These are phyloP conservation scores for Ectemnius cavifrons DNA, from an alignment of 2,888 invertebrate genomes.

Conservation along the genomic window DNA sequence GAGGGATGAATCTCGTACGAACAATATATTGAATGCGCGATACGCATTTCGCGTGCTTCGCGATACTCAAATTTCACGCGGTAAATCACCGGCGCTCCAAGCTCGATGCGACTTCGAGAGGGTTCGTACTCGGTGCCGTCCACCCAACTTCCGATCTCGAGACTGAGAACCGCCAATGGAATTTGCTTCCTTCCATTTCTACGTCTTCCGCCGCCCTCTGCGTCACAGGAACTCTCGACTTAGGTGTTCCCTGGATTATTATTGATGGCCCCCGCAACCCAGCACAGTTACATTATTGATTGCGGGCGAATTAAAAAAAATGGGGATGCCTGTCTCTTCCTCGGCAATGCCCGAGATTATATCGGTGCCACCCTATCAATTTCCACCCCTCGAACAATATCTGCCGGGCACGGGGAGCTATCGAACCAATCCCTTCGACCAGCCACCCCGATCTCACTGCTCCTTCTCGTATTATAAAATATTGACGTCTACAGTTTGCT, in stretches of 20 bases:
- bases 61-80: conserved; percentile 63
- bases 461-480: conserved; percentile 69
- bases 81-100: conserved; percentile 55
- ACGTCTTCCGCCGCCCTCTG: too few species aligned
- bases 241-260: too few species aligned
- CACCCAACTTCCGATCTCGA: conserved; percentile 34
- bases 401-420: conserved; percentile 46
- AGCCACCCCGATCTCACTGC: conserved; percentile 47
- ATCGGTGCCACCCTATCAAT: conserved; percentile 53
- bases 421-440: conserved; percentile 33
- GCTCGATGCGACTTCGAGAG: conserved; percentile 43
- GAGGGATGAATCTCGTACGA: conserved; percentile 41
- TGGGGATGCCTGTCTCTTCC: conserved; percentile 26
- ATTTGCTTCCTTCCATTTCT: conserved; percentile 26
- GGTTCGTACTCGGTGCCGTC: conserved; percentile 26
- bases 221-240: too few species aligned
- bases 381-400: conserved; percentile 54
- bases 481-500: conserved; percentile 63
- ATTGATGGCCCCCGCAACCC: too few species aligned
- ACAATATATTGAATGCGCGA: conserved; percentile 63
- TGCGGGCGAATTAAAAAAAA: conserved; percentile 47
- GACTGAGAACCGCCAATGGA: conserved; percentile 27
- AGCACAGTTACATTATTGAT: conserved; percentile 40
- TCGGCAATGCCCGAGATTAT: conserved; percentile 45
- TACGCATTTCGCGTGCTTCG: conserved; percentile 65